Percentiles rank a stretch among this genome's conserved stretches.
phyloP scores from a whole-genome alignment of 2,888 invertebrate species.

The Yponomeuta evonymella region DNA sequence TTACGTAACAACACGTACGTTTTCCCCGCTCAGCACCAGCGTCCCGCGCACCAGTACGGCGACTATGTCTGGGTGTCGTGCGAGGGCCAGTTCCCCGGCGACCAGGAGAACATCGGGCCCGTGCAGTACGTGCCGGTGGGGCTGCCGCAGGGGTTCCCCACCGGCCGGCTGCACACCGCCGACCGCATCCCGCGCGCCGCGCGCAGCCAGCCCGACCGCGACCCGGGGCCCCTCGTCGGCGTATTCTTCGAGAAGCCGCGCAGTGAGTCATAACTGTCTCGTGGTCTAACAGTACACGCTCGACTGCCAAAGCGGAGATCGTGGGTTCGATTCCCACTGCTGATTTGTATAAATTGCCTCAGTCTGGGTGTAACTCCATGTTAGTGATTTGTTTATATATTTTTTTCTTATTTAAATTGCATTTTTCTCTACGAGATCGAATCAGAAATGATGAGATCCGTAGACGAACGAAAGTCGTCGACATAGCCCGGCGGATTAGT shows the following conservation, averaged over 20 bases:
- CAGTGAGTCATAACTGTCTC: slow-evolving; percentile 37
- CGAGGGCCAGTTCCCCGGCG: slow-evolving; percentile 84
- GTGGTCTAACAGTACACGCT: not conserved
- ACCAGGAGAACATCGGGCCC: slow-evolving; percentile 84
- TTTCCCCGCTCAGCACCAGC: slow-evolving; percentile 36
- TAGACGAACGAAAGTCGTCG: too few relatives aligned
- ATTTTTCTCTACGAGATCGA: too few relatives aligned
- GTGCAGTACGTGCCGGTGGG: slow-evolving; percentile 81
- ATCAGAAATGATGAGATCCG: too few relatives aligned
- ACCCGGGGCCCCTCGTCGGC: slow-evolving; percentile 53
- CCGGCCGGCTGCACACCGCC: slow-evolving; percentile 55
- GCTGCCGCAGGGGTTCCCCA: slow-evolving; percentile 75
- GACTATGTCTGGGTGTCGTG: slow-evolving; percentile 89
- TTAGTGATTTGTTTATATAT: too few relatives aligned
- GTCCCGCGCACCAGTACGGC: slow-evolving; percentile 55
- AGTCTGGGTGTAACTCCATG: too few relatives aligned
- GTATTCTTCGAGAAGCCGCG: slow-evolving; percentile 61
- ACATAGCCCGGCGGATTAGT: too few relatives aligned
- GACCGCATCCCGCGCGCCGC: slow-evolving; percentile 53
- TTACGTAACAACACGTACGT: too few relatives aligned
- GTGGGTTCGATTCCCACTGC: too few relatives aligned
- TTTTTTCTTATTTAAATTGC: too few relatives aligned
- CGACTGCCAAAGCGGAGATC: not conserved
- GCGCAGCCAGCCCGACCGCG: slow-evolving; percentile 48
- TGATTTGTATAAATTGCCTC: too few relatives aligned